Base-by-base conservation (phyloP, 1,140 invertebrate genomes). In the Brachionus koreanus region DNA sequence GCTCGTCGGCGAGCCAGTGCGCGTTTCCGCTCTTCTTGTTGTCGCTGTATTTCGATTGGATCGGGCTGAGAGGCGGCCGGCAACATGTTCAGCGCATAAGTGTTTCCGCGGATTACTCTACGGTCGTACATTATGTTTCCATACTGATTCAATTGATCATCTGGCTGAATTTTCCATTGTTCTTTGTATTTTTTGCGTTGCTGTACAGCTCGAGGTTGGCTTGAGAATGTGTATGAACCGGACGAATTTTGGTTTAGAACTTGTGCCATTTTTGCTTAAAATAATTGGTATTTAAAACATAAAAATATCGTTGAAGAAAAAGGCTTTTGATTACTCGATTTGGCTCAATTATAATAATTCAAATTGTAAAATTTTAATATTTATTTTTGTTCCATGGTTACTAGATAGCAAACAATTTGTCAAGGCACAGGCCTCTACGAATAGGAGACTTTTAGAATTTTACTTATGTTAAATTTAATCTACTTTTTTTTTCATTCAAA, bases 61-160 rank as follows among this genome's bases (percentile, higher is more conserved):
- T 89, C 87, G 75, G 87, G 87, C 57, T 88, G 87, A 57, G 88
- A 86, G 84, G 84, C 91, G 83, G 89, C 89, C 79, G 90, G 88
- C 19, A 90, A 87, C 39, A 91, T 90, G 83, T 92, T 90, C 83
- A 90, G 87, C 12, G 91, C 90, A 87, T 92, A 92, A 57, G 93
- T 94, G 86, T 92, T 94, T 83, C 94, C 94, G 84, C 94, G 91
- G 83, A 93, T 91, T 83, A 95, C 92, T 83, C 94, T 90, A 85
- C 91, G 91, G 86, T 95, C 94, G 87, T 92, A 93, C 93, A 95
- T 95, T 84, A 95, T 91, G 89, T 95, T 89, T 43, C 88, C 87
- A 86, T 88, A 88, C 52, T 84, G 29, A 19, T 49, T 25, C 33
- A 63, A 6, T 12, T 29, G 49, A 5, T 52, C 35, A 6, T 83